phyloP scores from a whole-genome alignment of 2,797 vertebrate genomes.

The Sus cebifrons region DNA sequence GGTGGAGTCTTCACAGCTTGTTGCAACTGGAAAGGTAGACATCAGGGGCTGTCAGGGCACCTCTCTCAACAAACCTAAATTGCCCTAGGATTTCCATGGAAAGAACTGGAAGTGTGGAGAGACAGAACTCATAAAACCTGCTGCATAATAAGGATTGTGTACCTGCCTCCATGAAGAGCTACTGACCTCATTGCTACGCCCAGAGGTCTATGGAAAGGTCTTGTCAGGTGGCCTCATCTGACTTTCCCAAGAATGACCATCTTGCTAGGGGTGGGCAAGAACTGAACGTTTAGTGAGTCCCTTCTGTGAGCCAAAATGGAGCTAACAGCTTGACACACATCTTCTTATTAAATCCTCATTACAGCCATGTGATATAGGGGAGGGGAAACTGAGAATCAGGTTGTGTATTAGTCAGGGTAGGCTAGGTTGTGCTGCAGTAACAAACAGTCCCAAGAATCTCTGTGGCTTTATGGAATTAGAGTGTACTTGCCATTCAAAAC shows the following conservation, averaged over 20 bases:
- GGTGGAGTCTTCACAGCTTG: background rate
- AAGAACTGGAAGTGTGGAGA: slow-evolving; percentile 71
- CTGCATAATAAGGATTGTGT: background rate
- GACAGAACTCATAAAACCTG: slow-evolving; percentile 53
- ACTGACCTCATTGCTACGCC: slow-evolving; percentile 51
- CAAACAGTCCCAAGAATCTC: background rate
- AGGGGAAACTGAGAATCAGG: background rate
- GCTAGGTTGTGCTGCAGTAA: background rate
- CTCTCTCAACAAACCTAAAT: slow-evolving; percentile 72
- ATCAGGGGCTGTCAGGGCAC: slow-evolving; percentile 35
- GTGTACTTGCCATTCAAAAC: background rate
- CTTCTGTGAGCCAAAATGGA: background rate
- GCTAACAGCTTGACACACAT: background rate
- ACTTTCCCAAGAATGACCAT: background rate
- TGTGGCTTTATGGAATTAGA: background rate
- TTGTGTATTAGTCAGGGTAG: background rate
- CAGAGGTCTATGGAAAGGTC: background rate
- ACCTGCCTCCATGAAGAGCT: background rate
- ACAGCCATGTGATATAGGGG: background rate
- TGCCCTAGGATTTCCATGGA: background rate
- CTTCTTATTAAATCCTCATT: background rate
- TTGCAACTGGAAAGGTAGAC: slow-evolving; percentile 1
- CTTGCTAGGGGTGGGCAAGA: slow-evolving; percentile 1
- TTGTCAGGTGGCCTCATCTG: background rate
- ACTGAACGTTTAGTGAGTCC: background rate